Evolutionary conservation across 1,140 invertebrate genomes (phyloP), one percentile per base, ranked within the genome.

Genomic region (Macrobrachium nipponense): DNA sequence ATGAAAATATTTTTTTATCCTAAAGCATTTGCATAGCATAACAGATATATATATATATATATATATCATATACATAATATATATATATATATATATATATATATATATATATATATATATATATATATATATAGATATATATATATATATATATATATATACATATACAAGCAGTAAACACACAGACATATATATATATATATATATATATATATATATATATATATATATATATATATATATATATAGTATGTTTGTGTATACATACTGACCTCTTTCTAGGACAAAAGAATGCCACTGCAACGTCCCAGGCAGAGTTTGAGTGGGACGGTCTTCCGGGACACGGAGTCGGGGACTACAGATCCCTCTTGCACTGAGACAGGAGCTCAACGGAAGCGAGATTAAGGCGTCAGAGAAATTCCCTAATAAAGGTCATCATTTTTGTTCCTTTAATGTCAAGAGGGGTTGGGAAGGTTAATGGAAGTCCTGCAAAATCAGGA

Each of bases 281-380:
- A 87, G 87, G 79, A 18, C 18, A 44, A 59, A 5, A 72, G 23
- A 76, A 61, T 14, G 77, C 64, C n/a, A 88, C 83, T 4, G 23
- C 58, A 10, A 87, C 76, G 51, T 82, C 87, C 20, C 51, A 82
- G 51, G 82, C 87, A 2, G 87, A 82, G 58, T 77, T 43, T 27
- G 79, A 88, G 87, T 88, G 84, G 84, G 87, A 88, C 17, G 87
- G 87, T 11, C 73, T 87, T 23, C 0, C 18, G 10, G 77, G 77
- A 6, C 77, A 23, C 11, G 87, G 87, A 17, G 68, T 88, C 17
- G 87, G 87, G 8, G 82, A 88, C 62, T 88, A 88, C 80, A 64
- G 87, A 85, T 88, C 23, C 87, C 87, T 0, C 62, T 85, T 6
- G 17, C 87, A 5, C 64, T 87, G 59, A 73, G 61, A 11, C 86